Percentiles rank a stretch among this genome's conserved stretches.
Evolutionary conservation across 2,888 invertebrate genomes (phyloP).

Genomic region (Eumacrocentrus americanus): DNA sequence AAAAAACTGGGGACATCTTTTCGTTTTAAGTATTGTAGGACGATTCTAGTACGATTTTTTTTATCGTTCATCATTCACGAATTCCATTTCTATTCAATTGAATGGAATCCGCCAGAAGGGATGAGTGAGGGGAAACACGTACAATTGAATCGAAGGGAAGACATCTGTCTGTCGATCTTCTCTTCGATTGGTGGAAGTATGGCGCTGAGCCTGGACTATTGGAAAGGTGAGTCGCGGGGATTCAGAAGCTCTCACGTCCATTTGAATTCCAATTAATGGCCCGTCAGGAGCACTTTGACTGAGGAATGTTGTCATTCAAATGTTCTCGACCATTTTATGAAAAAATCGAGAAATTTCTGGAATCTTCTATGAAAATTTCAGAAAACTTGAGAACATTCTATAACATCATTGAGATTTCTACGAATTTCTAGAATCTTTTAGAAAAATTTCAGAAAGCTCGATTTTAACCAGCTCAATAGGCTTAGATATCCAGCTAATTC

Average conservation of each 20-base stretch:
- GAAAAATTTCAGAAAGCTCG: too few species aligned
- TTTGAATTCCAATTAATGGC: conserved; percentile 52
- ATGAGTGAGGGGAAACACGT: neutral
- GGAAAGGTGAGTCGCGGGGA: neutral
- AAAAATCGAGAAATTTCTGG: too few species aligned
- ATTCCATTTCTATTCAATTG: neutral
- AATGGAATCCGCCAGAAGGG: neutral
- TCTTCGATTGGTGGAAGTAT: neutral
- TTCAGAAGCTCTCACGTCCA: conserved; percentile 37
- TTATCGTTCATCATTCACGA: neutral
- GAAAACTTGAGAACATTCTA: too few species aligned
- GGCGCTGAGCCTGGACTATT: neutral
- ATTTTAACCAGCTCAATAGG: too few species aligned
- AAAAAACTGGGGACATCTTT: too few species aligned
- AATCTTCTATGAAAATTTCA: too few species aligned
- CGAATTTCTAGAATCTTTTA: too few species aligned
- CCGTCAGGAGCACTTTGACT: conserved; percentile 46
- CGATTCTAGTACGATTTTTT: neutral
- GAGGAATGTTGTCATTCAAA: too few species aligned
- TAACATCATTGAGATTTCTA: too few species aligned
- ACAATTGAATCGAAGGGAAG: neutral
- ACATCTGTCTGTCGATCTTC: neutral
- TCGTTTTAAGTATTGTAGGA: too few species aligned
- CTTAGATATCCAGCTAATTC: too few species aligned
- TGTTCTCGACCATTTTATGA: neutral